Evolutionary conservation across 2,797 vertebrate genomes (phyloP).

Genomic region (Nyctibius grandis): DNA sequence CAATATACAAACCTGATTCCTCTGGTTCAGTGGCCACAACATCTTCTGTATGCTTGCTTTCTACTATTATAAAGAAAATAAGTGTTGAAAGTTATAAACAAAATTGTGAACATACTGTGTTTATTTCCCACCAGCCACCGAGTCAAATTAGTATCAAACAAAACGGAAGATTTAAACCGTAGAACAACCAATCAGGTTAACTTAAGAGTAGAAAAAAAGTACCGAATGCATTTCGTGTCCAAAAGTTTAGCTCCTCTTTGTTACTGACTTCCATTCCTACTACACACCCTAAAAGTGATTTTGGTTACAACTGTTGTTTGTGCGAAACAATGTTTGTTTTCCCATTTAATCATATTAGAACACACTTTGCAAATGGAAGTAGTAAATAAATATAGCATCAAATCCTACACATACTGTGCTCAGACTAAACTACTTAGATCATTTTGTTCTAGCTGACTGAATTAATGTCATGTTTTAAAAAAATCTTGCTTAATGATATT

Average conservation of each 20-base stretch:
- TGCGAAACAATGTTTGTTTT: not conserved
- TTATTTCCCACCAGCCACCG: not conserved
- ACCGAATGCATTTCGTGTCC: not conserved
- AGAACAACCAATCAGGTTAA: not conserved
- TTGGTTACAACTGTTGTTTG: not conserved
- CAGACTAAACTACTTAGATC: not conserved
- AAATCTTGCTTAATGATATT: not conserved
- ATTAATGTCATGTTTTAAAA: not conserved
- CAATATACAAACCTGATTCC: slow-evolving; percentile 48
- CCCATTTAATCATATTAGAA: not conserved
- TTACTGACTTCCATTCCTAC: not conserved
- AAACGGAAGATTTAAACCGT: not conserved
- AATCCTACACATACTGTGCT: not conserved
- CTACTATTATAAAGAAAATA: not conserved
- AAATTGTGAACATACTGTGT: no score
- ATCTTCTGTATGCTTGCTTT: slow-evolving; percentile 11
- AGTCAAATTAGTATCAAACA: not conserved
- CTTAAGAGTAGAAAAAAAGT: not conserved
- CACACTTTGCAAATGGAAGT: not conserved
- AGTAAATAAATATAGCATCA: not conserved
- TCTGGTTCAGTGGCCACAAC: not conserved
- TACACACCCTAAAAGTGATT: not conserved
- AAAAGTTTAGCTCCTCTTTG: not conserved
- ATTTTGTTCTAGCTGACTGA: not conserved
- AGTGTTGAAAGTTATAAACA: not conserved